Evolutionary conservation across 2,113 vertebrate species (phyloP).

Genomic region (Emydocephalus ijimae): DNA sequence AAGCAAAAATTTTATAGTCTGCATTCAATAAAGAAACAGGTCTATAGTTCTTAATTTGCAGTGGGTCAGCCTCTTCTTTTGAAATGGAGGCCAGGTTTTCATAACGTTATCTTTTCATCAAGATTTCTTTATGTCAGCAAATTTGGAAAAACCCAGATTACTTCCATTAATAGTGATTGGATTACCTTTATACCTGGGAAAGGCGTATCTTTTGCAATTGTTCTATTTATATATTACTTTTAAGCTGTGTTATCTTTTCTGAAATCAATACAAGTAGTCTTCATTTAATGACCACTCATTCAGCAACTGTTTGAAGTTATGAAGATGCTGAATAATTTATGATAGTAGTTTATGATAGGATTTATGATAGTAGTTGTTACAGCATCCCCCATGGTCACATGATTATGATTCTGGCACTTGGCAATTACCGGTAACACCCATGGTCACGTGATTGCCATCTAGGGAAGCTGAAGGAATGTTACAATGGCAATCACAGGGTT

Average conservation of each 20-base stretch:
- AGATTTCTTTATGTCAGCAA: neutral
- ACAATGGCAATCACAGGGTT: neutral
- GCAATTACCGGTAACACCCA: neutral
- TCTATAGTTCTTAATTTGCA: too few species aligned
- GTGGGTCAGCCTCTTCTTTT: too few species aligned
- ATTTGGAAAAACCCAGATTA: neutral
- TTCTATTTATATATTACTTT: slow-evolving; percentile 21
- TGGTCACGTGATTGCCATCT: neutral
- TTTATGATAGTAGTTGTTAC: neutral
- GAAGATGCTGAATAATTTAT: neutral
- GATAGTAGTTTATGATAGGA: neutral
- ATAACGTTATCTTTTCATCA: neutral
- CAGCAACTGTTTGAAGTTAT: neutral
- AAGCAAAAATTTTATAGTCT: too few species aligned
- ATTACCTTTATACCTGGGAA: neutral
- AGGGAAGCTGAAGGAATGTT: neutral
- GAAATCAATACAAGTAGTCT: neutral
- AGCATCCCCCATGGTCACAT: neutral
- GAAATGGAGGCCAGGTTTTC: neutral
- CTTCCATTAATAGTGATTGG: neutral
- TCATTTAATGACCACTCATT: neutral
- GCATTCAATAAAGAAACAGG: too few species aligned
- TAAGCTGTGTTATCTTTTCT: neutral
- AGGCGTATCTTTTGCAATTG: neutral
- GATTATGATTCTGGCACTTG: neutral